Conservation (phyloP, 2,888 invertebrate species). For the Sialis lutaria region DNA sequence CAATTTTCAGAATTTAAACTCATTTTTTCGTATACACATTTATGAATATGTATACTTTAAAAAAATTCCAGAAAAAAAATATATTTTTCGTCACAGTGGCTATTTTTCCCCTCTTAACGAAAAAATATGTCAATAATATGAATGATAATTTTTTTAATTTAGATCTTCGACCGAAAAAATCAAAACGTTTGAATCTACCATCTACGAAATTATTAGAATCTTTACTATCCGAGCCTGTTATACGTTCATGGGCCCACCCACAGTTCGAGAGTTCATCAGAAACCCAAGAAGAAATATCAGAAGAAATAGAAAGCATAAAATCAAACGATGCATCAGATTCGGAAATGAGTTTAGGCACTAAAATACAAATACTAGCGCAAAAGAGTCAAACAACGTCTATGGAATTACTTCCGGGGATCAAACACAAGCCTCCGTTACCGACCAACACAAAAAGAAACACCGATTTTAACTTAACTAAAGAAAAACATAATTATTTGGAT, state of each 20-base stretch:
- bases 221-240: constrained; percentile 18
- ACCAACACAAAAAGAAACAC: no score
- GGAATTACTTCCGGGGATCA: constrained; percentile 18
- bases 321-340: constrained; percentile 4
- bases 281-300: not conserved
- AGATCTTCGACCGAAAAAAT: not conserved
- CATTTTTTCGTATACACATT: no score
- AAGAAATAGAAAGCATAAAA: constrained; percentile 5
- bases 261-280: constrained; percentile 3
- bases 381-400: constrained; percentile 6
- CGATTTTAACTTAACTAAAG: no score
- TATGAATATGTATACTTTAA: no score
- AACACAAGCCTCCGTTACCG: constrained; percentile 22
- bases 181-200: constrained; percentile 11
- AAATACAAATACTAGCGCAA: constrained; percentile 7
- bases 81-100: no score
- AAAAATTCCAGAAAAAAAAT: no score
- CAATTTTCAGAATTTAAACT: no score
- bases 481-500: no score
- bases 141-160: not conserved
- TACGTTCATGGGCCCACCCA: constrained; percentile 5
- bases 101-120: no score
- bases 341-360: constrained; percentile 8
- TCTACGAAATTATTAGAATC: constrained; percentile 19
- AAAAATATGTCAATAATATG: no score